phyloP scores from a whole-genome alignment of 2,797 vertebrate species.

The Sebastolobus altivelis region DNA sequence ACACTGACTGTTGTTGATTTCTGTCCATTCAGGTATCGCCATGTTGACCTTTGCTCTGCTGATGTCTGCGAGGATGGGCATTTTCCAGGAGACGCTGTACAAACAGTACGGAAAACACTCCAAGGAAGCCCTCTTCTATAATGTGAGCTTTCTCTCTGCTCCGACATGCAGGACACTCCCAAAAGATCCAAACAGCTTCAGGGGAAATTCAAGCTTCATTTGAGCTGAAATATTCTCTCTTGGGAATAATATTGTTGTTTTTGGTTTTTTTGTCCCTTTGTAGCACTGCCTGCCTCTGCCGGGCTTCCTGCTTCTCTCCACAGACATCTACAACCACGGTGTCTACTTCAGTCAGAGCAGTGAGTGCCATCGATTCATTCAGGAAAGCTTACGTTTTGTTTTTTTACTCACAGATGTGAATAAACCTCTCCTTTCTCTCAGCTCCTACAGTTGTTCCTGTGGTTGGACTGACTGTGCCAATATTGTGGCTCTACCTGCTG shows the following conservation, averaged over 20 bases:
- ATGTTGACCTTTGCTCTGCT: constrained; percentile 96
- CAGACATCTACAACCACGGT: constrained; percentile 92
- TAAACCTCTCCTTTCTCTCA: constrained; percentile 55
- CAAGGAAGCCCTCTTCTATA: constrained; percentile 97
- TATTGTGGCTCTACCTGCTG: constrained; percentile 97
- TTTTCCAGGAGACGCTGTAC: constrained; percentile 96
- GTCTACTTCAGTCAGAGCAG: constrained; percentile 92
- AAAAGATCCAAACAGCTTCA: not conserved
- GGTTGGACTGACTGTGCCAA: constrained; percentile 85
- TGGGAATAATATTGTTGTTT: not conserved
- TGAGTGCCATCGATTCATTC: constrained; percentile 77
- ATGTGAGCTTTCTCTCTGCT: constrained; percentile 84
- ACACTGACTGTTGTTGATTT: not conserved
- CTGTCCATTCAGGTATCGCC: constrained; percentile 86
- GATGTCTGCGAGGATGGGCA: constrained; percentile 98
- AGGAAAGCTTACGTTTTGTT: not conserved
- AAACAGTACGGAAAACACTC: constrained; percentile 93
- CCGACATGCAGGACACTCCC: not conserved
- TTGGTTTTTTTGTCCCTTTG: not conserved
- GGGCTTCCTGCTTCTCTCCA: constrained; percentile 93
- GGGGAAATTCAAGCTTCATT: not conserved
- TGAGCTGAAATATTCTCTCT: not conserved
- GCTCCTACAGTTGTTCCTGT: constrained; percentile 87
- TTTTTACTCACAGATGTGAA: not conserved
- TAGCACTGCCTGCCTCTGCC: constrained; percentile 96